These are phyloP conservation scores for Microtus agrestis DNA, from an alignment of 2,797 vertebrate genomes.

Conservation along the genomic window DNA sequence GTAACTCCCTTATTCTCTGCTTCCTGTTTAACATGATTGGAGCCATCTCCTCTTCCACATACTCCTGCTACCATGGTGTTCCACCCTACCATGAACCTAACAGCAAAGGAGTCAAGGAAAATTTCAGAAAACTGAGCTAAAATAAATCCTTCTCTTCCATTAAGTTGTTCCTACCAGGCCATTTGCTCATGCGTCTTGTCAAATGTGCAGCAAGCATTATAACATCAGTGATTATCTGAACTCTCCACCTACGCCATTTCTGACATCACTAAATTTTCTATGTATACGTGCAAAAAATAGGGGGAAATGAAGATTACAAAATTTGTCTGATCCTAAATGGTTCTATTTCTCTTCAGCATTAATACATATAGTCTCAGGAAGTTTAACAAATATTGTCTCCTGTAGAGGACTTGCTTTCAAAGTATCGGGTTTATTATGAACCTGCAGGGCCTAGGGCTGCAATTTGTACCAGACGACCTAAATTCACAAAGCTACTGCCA, in stretches of 20 bases:
- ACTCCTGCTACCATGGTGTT: neutral
- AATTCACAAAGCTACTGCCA: neutral
- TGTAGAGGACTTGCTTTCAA: slow-evolving; percentile 5
- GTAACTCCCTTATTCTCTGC: neutral
- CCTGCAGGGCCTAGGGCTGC: neutral
- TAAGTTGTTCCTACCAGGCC: neutral
- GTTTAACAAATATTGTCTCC: slow-evolving; percentile 7
- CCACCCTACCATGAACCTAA: neutral
- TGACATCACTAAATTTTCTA: slow-evolving; percentile 24
- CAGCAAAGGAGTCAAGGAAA: neutral
- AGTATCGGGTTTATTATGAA: slow-evolving; percentile 10
- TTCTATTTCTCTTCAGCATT: neutral
- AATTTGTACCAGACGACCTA: neutral
- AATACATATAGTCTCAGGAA: neutral
- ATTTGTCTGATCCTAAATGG: neutral
- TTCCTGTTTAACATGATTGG: neutral
- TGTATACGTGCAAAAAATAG: slow-evolving; percentile 13
- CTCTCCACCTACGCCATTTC: neutral
- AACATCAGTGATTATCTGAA: neutral
- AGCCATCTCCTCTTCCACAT: neutral
- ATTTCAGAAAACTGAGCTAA: neutral
- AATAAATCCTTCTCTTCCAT: neutral
- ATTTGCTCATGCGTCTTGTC: neutral
- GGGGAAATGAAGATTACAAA: slow-evolving; percentile 43
- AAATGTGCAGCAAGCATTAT: neutral